Percentiles rank a stretch among this genome's conserved stretches.
These are phyloP conservation scores for Channa argus DNA, from an alignment of 2,113 vertebrate genomes.

Conservation along the genomic window DNA sequence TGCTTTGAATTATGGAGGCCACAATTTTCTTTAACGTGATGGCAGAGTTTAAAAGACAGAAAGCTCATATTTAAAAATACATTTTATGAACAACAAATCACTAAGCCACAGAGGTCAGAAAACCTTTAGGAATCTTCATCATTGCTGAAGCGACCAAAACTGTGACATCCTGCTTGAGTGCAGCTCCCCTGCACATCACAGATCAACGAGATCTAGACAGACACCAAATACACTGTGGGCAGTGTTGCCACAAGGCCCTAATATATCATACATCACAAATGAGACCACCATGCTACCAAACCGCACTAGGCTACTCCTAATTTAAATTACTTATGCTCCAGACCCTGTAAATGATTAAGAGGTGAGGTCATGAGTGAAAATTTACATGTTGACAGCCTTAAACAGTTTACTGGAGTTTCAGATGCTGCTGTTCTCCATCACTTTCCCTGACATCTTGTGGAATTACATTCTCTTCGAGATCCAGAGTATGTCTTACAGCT, in stretches of 20 bases:
- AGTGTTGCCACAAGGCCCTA: slow-evolving; percentile 35
- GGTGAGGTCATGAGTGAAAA: slow-evolving; percentile 59
- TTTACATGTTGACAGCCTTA: slow-evolving; percentile 36
- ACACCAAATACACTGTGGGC: slow-evolving; percentile 47
- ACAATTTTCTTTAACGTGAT: slow-evolving; percentile 19
- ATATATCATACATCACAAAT: slow-evolving; percentile 64
- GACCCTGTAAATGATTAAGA: slow-evolving; percentile 61
- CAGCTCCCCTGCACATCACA: slow-evolving; percentile 37
- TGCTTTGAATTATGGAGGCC: slow-evolving; percentile 30
- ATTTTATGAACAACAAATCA: slow-evolving; percentile 33
- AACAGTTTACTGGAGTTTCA: slow-evolving; percentile 18
- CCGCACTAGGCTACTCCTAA: slow-evolving; percentile 53
- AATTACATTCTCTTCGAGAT: slow-evolving; percentile 17
- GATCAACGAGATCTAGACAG: slow-evolving; percentile 63
- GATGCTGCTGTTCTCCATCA: background rate
- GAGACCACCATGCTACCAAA: slow-evolving; percentile 71
- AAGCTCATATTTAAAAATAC: slow-evolving; percentile 26
- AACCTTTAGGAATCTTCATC: background rate
- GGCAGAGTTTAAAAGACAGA: slow-evolving; percentile 29
- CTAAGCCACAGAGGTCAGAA: slow-evolving; percentile 10
- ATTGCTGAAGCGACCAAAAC: slow-evolving; percentile 6
- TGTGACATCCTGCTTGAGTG: slow-evolving; percentile 21
- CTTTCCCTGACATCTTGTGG: slow-evolving; percentile 17
- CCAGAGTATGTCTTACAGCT: slow-evolving; percentile 5
- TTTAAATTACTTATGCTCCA: slow-evolving; percentile 50